A percentile compares a stretch with the other conserved stretches of the same genome.
Evolutionary conservation across 2,888 invertebrate genomes (phyloP).

Genomic region (Rambutsinella grinnellia): DNA sequence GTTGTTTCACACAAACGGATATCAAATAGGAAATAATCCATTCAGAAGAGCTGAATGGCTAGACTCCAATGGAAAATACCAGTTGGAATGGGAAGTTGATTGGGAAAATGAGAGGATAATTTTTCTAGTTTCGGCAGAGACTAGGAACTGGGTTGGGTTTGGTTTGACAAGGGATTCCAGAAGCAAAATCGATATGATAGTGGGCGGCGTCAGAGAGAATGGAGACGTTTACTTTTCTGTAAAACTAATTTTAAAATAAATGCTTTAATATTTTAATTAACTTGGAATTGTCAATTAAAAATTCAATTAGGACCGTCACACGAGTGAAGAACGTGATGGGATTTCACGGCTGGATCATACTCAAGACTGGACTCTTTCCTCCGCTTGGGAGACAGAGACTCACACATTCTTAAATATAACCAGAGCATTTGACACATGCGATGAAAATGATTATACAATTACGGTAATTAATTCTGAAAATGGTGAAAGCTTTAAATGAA

Average conservation of each 20-base stretch:
- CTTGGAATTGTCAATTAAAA: not conserved
- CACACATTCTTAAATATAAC: slow-evolving; percentile 23
- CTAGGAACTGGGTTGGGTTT: slow-evolving; percentile 2
- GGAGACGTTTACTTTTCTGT: slow-evolving; percentile 14
- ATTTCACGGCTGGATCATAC: not conserved
- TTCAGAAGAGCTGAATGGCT: not conserved
- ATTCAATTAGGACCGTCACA: not conserved
- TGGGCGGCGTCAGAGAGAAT: slow-evolving; percentile 10
- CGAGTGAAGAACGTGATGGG: not conserved
- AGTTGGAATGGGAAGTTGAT: slow-evolving; percentile 16
- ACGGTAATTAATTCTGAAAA: not conserved
- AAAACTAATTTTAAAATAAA: too few species aligned
- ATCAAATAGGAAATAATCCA: slow-evolving; percentile 1
- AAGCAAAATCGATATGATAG: slow-evolving; percentile 5
- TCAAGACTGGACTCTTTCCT: not conserved
- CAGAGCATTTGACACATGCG: slow-evolving; percentile 26
- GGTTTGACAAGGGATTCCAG: not conserved
- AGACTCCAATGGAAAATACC: slow-evolving; percentile 3
- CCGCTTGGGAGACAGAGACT: not conserved
- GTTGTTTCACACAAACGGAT: too few species aligned
- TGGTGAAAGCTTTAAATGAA: not conserved
- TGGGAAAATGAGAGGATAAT: not conserved
- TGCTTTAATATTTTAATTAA: not conserved
- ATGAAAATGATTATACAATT: not conserved
- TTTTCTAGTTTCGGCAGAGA: slow-evolving; percentile 4